A percentile compares a stretch with the other conserved stretches of the same genome.
Evolutionary conservation across 2,113 vertebrate species (phyloP).

Genomic region (Acrocephalus kingi): DNA sequence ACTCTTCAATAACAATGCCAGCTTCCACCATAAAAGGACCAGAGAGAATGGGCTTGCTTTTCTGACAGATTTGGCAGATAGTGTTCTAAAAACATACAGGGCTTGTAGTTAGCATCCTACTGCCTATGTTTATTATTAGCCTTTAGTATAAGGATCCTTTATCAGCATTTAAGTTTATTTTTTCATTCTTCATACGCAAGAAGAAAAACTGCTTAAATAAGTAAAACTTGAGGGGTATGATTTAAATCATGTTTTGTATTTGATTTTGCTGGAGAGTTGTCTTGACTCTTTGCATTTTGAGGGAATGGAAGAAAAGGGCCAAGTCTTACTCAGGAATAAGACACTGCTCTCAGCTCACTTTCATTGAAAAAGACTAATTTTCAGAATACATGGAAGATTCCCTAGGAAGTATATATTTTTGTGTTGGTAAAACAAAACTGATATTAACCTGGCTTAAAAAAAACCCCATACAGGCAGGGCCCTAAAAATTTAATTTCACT

Average conservation of each 20-base stretch:
- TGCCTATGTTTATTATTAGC: neutral
- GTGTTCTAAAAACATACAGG: neutral
- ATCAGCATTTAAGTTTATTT: neutral
- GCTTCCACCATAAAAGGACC: neutral
- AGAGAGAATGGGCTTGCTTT: neutral
- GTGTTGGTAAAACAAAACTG: neutral
- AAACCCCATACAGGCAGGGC: rapidly evolving
- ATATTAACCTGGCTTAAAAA: neutral
- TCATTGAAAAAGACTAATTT: neutral
- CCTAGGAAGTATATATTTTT: neutral
- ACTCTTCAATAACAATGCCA: neutral
- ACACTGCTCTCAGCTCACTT: neutral
- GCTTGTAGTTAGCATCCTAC: neutral
- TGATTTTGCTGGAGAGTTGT: rapidly evolving
- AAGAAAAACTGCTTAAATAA: neutral
- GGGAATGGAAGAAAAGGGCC: neutral
- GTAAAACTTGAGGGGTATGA: neutral
- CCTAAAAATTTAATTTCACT: neutral
- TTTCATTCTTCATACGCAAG: neutral
- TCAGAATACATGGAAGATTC: neutral
- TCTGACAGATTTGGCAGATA: neutral
- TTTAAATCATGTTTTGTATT: neutral
- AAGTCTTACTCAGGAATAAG: neutral
- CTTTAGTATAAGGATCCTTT: neutral
- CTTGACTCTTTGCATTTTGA: neutral